A percentile compares a stretch with the other conserved stretches of the same genome.
Conservation (phyloP, 2,888 invertebrate species). For the Orthosia cruda region DNA sequence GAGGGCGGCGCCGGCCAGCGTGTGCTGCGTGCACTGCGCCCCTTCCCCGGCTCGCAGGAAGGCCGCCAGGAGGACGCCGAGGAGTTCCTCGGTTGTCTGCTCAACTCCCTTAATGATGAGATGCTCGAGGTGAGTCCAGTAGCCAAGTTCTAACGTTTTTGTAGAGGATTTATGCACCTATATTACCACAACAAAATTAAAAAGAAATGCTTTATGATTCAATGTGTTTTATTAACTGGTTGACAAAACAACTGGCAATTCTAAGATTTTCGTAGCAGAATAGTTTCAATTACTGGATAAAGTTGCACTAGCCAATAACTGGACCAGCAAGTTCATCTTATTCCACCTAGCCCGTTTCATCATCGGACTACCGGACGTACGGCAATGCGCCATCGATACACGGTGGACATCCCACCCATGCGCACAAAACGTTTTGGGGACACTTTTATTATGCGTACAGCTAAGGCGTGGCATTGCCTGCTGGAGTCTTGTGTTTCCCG, state of each 20-base stretch:
- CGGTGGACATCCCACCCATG: too few species aligned
- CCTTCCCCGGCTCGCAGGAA: slow-evolving; percentile 93
- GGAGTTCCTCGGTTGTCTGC: slow-evolving; percentile 98
- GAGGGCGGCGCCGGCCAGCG: slow-evolving; percentile 97
- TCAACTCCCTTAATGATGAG: slow-evolving; percentile 99
- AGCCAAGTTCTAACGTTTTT: not conserved
- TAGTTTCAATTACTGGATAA: not conserved
- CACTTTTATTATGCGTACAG: too few species aligned
- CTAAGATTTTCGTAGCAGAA: not conserved
- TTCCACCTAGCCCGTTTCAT: too few species aligned
- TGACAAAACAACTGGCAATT: not conserved
- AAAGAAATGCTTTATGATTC: too few species aligned
- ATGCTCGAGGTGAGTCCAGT: slow-evolving; percentile 95
- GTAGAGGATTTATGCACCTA: not conserved
- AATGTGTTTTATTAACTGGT: too few species aligned
- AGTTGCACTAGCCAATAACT: not conserved
- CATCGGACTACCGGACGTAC: too few species aligned
- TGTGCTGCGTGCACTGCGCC: slow-evolving; percentile 95
- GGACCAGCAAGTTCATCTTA: too few species aligned
- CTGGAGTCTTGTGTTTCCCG: too few species aligned
- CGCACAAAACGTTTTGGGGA: too few species aligned
- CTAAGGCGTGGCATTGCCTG: too few species aligned
- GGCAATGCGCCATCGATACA: too few species aligned
- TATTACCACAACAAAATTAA: too few species aligned
- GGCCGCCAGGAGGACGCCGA: slow-evolving; percentile 99